Base-by-base conservation (phyloP, 2,888 invertebrate genomes). In the Ophion obscuratus region DNA sequence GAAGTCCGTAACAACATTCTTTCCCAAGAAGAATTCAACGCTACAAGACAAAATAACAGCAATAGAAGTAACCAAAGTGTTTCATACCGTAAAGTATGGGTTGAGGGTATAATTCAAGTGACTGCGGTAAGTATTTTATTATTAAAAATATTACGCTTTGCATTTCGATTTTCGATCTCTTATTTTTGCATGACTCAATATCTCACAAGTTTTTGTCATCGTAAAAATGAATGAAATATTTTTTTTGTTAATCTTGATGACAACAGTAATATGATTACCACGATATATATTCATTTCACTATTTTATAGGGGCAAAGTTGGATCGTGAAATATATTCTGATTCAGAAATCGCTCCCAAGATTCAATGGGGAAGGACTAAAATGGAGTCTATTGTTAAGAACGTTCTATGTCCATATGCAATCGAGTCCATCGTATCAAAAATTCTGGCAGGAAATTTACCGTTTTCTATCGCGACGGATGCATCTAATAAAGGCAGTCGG, bases 291-390 rank as follows among this genome's bases (percentile, higher is more conserved):
- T 71, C 53, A 31, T 53, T 57, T 71, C 11, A 64, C 64, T 31
- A 71, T 57, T 57, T 57, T 59, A 17, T 57, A 57, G 71, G 31
- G 24, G 71, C 59, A 53, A 83, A 83, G 68, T 66, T 83, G 47
- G 83, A 78, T 64, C 47, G 73, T 44, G 59, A 66, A 79, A 31
- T 79, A 6, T 81, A 81, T 61, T 44, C 53, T 14, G 81, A 85
- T 68, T 85, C 85, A 31, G 44, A 76, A 78, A 47, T 81, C 57
- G 81, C 85, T 40, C 47, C 76, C 5, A 85, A 85, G 79, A 81
- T 85, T 24, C 85, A 85, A 20, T 67, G 67, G 24, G 81, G 85
- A 10, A 53, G 74, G 57, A 85, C 85, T 14, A 85, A 85, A 85
- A 77, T 78, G 78, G 74, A 81, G 53, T 73, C 71, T 47, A 68